These are phyloP conservation scores for Temnothorax nylanderi DNA, from an alignment of 1,140 invertebrate genomes.

Conservation along the genomic window DNA sequence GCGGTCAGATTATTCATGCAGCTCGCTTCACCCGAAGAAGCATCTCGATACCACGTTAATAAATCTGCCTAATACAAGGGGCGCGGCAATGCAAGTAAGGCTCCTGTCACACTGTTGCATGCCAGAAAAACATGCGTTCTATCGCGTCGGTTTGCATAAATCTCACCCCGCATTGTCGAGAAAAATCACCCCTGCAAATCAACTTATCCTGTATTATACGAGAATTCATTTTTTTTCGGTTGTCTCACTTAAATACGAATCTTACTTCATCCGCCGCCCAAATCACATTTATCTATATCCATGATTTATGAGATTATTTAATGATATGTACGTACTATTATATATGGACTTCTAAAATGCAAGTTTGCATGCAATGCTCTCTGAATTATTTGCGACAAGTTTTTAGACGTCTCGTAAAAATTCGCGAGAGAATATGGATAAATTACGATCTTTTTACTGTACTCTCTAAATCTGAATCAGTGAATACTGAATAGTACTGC, in stretches of 20 bases:
- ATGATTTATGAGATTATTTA: conserved; percentile 27
- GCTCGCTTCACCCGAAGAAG: conserved; percentile 69
- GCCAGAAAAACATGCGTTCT: conserved; percentile 42
- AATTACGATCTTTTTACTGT: neutral
- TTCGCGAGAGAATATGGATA: neutral
- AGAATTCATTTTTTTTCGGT: conserved; percentile 42
- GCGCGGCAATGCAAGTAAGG: conserved; percentile 59
- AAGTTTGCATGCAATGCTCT: neutral
- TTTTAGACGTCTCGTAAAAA: neutral
- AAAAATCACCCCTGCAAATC: conserved; percentile 42
- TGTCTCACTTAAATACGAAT: neutral
- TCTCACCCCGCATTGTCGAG: conserved; percentile 58
- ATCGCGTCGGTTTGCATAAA: conserved; percentile 65
- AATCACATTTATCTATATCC: neutral
- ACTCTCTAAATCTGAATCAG: too few species aligned
- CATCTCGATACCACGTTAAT: conserved; percentile 76
- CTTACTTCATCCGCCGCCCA: too few species aligned
- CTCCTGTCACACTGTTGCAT: conserved; percentile 64
- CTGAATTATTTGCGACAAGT: neutral
- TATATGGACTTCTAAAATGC: neutral
- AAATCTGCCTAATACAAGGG: conserved; percentile 77
- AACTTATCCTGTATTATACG: neutral
- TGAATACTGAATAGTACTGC: too few species aligned
- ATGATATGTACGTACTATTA: neutral
- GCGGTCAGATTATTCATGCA: conserved; percentile 71